Conservation (phyloP, 2,888 invertebrate genomes). For the Villa cingulata region DNA sequence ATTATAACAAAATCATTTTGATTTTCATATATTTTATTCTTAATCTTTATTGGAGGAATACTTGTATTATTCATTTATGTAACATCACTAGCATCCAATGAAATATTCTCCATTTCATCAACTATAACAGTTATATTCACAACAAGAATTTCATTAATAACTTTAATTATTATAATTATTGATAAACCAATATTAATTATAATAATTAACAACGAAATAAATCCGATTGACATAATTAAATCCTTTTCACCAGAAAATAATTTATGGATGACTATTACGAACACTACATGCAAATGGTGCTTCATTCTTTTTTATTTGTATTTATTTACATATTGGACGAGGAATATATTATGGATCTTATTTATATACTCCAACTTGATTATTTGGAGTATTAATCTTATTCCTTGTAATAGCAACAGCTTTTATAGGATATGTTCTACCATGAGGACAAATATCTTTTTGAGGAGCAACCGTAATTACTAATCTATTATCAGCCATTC, state of each 20-base stretch:
- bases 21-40: constrained; percentile 48
- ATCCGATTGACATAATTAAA: constrained; percentile 22
- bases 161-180: no score
- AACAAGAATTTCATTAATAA: no score
- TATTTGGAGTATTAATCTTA: constrained; percentile 49
- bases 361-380: constrained; percentile 46
- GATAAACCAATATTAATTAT: no score
- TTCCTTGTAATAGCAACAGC: constrained; percentile 56
- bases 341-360: constrained; percentile 45
- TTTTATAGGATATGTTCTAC: constrained; percentile 59
- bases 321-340: constrained; percentile 55
- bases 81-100: constrained; percentile 47
- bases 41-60: constrained; percentile 49
- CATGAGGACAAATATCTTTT: constrained; percentile 71
- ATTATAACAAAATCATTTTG: constrained; percentile 41
- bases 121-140: constrained; percentile 23
- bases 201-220: constrained; percentile 28
- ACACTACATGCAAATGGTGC: constrained; percentile 57
- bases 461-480: constrained; percentile 73
- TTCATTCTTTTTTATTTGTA: constrained; percentile 56
- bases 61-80: constrained; percentile 52
- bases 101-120: constrained; percentile 39
- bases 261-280: constrained; percentile 51
- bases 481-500: constrained; percentile 56
- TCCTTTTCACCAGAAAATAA: constrained; percentile 33